A percentile compares a stretch with the other conserved stretches of the same genome.
Conservation (phyloP, 2,113 vertebrate genomes). For the Diphyllodes magnificus region DNA sequence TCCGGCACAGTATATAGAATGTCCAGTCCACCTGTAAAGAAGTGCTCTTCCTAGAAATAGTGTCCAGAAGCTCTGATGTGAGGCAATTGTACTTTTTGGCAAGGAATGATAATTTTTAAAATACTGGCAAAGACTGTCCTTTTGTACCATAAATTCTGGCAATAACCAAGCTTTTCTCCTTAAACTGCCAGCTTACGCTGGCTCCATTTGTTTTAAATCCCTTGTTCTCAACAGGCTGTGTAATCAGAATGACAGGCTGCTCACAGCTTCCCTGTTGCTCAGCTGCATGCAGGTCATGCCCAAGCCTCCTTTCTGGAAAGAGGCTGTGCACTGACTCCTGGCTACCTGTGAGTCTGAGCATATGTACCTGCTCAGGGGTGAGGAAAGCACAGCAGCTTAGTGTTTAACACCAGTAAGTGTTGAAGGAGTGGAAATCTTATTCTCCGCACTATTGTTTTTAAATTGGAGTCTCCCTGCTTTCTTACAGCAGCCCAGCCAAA, state of each 20-base stretch:
- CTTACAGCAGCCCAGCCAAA: neutral
- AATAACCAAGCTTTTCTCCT: neutral
- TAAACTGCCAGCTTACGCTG: neutral
- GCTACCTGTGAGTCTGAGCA: neutral
- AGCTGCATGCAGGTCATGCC: neutral
- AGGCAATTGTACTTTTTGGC: neutral
- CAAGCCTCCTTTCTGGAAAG: neutral
- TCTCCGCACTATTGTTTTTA: neutral
- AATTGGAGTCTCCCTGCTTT: neutral
- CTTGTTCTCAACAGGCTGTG: neutral
- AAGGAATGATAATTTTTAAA: neutral
- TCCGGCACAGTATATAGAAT: neutral
- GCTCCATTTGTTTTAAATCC: neutral
- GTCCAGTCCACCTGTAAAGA: neutral
- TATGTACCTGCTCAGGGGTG: neutral
- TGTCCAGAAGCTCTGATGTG: neutral
- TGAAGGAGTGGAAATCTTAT: neutral
- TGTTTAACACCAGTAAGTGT: neutral
- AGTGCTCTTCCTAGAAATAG: neutral
- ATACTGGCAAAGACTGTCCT: neutral
- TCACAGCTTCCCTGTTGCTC: neutral
- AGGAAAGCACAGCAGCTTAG: neutral
- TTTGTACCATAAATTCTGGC: conserved; percentile 21
- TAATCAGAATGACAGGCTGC: neutral
- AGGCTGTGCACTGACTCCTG: neutral